Evolutionary conservation across 2,888 invertebrate species (phyloP).

Genomic region (Leucoma salicis): DNA sequence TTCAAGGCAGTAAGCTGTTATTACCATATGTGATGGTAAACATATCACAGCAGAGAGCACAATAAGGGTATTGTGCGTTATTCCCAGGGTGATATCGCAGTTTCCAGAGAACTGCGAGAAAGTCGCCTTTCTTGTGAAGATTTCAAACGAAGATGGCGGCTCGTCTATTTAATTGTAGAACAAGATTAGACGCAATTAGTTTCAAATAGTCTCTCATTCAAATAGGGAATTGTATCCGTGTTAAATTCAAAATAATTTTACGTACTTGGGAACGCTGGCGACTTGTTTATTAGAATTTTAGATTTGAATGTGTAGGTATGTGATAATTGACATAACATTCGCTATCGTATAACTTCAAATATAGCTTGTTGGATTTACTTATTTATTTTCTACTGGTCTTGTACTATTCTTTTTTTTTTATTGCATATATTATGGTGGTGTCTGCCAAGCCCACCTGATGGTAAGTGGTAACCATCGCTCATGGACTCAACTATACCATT

Average conservation of each 20-base stretch:
- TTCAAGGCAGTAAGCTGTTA: constrained; percentile 3
- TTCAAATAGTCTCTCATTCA: constrained; percentile 24
- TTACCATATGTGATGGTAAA: not conserved
- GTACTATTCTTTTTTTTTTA: too few relatives aligned
- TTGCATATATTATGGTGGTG: too few relatives aligned
- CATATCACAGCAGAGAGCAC: constrained; percentile 25
- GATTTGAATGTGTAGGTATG: too few relatives aligned
- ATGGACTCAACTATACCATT: too few relatives aligned
- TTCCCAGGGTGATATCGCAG: constrained; percentile 50
- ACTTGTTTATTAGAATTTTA: too few relatives aligned
- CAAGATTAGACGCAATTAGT: constrained; percentile 40
- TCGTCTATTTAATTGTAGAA: constrained; percentile 30
- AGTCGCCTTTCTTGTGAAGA: constrained; percentile 46
- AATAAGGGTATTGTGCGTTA: constrained; percentile 48
- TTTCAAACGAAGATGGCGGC: constrained; percentile 36
- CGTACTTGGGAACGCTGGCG: too few relatives aligned
- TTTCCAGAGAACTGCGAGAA: constrained; percentile 44
- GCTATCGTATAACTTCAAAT: too few relatives aligned
- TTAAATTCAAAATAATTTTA: constrained; percentile 20
- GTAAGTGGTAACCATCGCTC: too few relatives aligned
- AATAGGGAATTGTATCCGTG: constrained; percentile 29
- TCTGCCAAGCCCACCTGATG: too few relatives aligned
- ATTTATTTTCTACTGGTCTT: too few relatives aligned
- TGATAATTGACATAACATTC: too few relatives aligned
- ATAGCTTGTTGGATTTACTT: too few relatives aligned